Conservation (phyloP, 1,140 invertebrate genomes). For the Drosophila yakuba region DNA sequence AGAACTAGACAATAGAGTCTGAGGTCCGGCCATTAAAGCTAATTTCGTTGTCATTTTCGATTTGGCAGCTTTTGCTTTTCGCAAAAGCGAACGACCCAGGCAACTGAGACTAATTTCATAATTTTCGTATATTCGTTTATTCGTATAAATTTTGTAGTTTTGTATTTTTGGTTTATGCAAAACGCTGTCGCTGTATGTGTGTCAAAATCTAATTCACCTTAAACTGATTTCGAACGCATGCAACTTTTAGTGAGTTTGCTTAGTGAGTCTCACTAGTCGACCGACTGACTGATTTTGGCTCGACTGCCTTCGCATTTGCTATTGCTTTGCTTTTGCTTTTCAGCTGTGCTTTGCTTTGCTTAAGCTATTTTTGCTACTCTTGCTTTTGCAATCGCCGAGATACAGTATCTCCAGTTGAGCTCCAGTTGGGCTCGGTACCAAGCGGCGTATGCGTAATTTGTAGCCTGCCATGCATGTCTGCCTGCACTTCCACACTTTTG, state of each 20-base stretch:
- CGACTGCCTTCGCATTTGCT: slow-evolving; percentile 5
- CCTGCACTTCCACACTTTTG: slow-evolving; percentile 41
- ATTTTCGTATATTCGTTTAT: slow-evolving; percentile 35
- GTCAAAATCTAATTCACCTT: slow-evolving; percentile 83
- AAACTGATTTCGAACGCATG: slow-evolving; percentile 80
- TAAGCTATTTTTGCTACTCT: slow-evolving; percentile 10
- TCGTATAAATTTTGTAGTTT: not conserved
- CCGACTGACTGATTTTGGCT: slow-evolving; percentile 40
- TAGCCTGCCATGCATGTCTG: slow-evolving; percentile 75
- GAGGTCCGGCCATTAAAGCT: slow-evolving; percentile 53
- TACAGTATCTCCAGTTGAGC: slow-evolving; percentile 61
- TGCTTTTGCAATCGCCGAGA: slow-evolving; percentile 64
- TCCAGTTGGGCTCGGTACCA: slow-evolving; percentile 39
- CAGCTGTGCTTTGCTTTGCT: slow-evolving; percentile 8
- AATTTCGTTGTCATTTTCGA: slow-evolving; percentile 75
- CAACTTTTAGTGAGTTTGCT: slow-evolving; percentile 59
- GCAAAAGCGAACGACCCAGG: slow-evolving; percentile 46
- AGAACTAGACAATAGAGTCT: slow-evolving; percentile 15
- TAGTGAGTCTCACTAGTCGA: slow-evolving; percentile 48
- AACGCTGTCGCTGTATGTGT: slow-evolving; percentile 45
- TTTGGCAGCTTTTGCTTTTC: slow-evolving; percentile 66
- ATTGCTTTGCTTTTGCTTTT: slow-evolving; percentile 14
- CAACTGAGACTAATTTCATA: slow-evolving; percentile 69
- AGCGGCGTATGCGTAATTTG: slow-evolving; percentile 77
- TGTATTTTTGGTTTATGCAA: slow-evolving; percentile 37